phyloP scores from a whole-genome alignment of 2,797 vertebrate genomes.

The Ficedula albicollis region DNA sequence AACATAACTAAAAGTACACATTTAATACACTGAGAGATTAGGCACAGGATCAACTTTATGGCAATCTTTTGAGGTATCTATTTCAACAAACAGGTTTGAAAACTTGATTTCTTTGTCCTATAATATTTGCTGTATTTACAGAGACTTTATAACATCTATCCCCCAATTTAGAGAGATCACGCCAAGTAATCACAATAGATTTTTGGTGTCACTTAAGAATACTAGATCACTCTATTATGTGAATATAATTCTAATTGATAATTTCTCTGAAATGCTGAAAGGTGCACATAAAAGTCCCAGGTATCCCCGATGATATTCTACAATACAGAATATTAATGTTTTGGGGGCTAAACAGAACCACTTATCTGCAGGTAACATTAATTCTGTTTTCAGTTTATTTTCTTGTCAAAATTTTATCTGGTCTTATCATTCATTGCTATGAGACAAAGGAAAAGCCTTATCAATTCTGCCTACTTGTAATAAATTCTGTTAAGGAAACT shows the following conservation, averaged over 20 bases:
- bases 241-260: neutral
- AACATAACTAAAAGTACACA: neutral
- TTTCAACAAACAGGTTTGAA: neutral
- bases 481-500: neutral
- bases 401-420: neutral
- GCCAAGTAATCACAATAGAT: neutral
- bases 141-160: neutral
- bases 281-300: neutral
- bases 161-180: neutral
- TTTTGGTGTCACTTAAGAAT: neutral
- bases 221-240: neutral
- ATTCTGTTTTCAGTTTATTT: neutral
- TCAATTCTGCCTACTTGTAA: neutral
- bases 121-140: neutral
- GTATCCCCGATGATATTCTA: neutral
- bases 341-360: neutral
- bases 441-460: neutral
- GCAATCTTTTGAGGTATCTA: neutral
- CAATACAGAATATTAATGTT: neutral
- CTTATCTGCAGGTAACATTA: neutral
- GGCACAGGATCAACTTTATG: neutral
- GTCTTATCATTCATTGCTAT: neutral
- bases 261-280: neutral
- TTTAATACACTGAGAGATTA: neutral
- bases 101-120: neutral